Percentiles rank a stretch among this genome's conserved stretches.
Evolutionary conservation across 2,888 invertebrate species (phyloP).

Genomic region (Parnassius mnemosyne): DNA sequence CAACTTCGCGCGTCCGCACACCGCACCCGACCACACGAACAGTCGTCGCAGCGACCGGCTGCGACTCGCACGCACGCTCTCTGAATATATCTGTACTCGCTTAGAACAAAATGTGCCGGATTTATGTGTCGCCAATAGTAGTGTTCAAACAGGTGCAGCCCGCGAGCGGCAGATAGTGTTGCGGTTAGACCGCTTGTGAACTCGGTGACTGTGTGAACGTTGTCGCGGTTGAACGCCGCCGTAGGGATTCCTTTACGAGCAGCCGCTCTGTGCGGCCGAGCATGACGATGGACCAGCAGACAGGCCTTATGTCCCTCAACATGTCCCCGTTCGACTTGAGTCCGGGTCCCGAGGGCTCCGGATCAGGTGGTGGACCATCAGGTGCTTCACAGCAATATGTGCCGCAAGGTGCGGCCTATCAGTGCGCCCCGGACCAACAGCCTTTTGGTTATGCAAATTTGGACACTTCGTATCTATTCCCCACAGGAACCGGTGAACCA

Average conservation of each 20-base stretch:
- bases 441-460: conserved; percentile 79
- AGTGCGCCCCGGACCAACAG: conserved; percentile 73
- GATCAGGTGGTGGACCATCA: conserved; percentile 77
- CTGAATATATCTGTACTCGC: conserved; percentile 40
- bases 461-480: conserved; percentile 85
- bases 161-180: conserved; percentile 77
- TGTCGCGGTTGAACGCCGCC: conserved; percentile 75
- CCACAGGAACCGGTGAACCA: conserved; percentile 76
- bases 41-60: conserved; percentile 44
- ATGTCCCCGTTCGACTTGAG: conserved; percentile 92
- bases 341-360: conserved; percentile 85
- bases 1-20: conserved; percentile 34
- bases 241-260: conserved; percentile 65
- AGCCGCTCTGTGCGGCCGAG: conserved; percentile 75
- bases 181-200: conserved; percentile 78
- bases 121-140: conserved; percentile 69
- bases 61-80: conserved; percentile 39
- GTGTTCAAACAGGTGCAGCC: conserved; percentile 78
- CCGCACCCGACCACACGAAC: conserved; percentile 46
- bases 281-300: conserved; percentile 90
- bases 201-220: conserved; percentile 79
- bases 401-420: conserved; percentile 73
- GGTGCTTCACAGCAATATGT: conserved; percentile 80
- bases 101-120: conserved; percentile 74
- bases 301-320: conserved; percentile 92